Base-by-base conservation (phyloP, 2,888 invertebrate species). In the Euplexia lucipara region DNA sequence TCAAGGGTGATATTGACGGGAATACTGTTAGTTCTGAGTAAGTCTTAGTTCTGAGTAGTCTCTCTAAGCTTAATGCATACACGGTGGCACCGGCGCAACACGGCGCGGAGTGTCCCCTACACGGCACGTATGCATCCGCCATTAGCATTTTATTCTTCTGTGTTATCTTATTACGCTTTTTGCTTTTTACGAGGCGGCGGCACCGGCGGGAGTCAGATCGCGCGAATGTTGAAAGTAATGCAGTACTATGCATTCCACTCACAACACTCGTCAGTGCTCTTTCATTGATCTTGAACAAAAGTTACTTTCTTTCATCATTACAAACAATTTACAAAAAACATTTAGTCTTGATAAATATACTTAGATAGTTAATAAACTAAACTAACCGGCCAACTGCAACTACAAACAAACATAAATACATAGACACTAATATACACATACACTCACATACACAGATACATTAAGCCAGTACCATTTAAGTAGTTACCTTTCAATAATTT, bases 161-260 rank as follows among this genome's bases (percentile, higher is more conserved):
- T 51, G 14, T 64, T 34, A 52, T 52, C 48, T 39, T 39, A 34
- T 52, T 60, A 44, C 32, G 8, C 39, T 61, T 39, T 49, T 60
- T 44, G 49, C 16, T 42, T 16, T 49, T 48, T 44, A 18, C 32
- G 7, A 22, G 35, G 8, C 12, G n/a, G 42, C 26, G 45, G 4
- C 34, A n/a, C n/a, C 41, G 12, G 22, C 4, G 14, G 22, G 16
- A 14, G 14, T 2, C 2, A 18, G 10, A 10, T 18, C 35, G n/a
- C 8, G 12, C 26, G 20, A 9, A 20, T 39, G 10, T 8, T n/a
- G n/a, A n/a, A n/a, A n/a, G n/a, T n/a, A 48, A 41, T 57, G 48
- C 30, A 30, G n/a, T 9, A 30, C 34, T 6, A n/a, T 12, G 9
- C 3, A 16, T 12, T 30, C 16, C n/a, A n/a, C n/a, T n/a, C n/a